Conservation (phyloP, 2,888 invertebrate species). For the Lomographa bimaculata region DNA sequence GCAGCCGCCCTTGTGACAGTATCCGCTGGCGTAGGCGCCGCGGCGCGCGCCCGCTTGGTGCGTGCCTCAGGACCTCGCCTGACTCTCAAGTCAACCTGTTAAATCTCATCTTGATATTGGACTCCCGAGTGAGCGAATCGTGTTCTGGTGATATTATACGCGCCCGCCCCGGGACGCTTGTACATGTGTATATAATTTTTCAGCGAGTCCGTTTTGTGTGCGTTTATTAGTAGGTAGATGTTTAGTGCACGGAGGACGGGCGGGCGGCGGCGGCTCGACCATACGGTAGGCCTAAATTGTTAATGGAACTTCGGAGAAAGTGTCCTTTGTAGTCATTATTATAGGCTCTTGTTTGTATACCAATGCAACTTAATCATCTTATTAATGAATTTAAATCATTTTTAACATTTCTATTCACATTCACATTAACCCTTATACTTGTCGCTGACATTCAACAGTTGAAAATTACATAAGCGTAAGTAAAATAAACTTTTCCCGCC, state of each 20-base stretch:
- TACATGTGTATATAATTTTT: slow-evolving; percentile 73
- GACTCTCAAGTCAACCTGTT: slow-evolving; percentile 23
- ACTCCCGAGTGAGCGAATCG: slow-evolving; percentile 79
- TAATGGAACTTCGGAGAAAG: slow-evolving; percentile 64
- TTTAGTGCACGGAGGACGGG: slow-evolving; percentile 57
- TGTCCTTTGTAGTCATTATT: slow-evolving; percentile 65
- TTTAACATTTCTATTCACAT: neutral
- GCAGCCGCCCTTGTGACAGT: slow-evolving; percentile 96
- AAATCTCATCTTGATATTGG: slow-evolving; percentile 71
- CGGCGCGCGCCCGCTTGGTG: slow-evolving; percentile 58
- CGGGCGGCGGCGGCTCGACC: slow-evolving; percentile 51
- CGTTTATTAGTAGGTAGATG: slow-evolving; percentile 67
- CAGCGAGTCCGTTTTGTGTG: slow-evolving; percentile 63
- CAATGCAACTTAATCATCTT: slow-evolving; percentile 43
- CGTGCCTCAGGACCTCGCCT: slow-evolving; percentile 45
- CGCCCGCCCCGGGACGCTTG: slow-evolving; percentile 49
- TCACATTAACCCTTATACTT: neutral
- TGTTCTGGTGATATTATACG: slow-evolving; percentile 70
- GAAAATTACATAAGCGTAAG: slow-evolving; percentile 10
- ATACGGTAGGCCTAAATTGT: slow-evolving; percentile 66
- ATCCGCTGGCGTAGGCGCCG: slow-evolving; percentile 91
- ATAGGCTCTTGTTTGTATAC: slow-evolving; percentile 55
- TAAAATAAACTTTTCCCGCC: slow-evolving; percentile 49
- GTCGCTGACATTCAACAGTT: slow-evolving; percentile 2
- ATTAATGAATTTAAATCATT: slow-evolving; percentile 22